Conservation (phyloP, 2,888 invertebrate genomes). For the Odontothrips loti region DNA sequence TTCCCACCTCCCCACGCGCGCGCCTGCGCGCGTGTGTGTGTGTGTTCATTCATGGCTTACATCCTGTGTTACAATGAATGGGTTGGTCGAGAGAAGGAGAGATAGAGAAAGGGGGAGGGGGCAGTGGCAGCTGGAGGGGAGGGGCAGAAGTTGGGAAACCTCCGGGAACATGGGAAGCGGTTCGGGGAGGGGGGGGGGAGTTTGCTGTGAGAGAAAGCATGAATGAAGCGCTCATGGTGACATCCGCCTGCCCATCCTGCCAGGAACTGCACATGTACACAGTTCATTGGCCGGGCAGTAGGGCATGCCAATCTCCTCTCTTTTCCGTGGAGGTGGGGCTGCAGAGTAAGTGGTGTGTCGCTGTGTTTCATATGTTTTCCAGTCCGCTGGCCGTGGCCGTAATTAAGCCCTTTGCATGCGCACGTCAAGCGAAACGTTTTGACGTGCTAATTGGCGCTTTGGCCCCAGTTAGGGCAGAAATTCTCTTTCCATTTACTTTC, state of each 20-base stretch:
- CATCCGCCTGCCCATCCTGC: not conserved
- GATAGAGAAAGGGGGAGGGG: not conserved
- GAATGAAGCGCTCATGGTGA: conserved; percentile 8
- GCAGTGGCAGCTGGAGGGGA: not conserved
- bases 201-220: conserved; percentile 6
- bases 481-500: no score
- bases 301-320: no score
- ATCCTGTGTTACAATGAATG: conserved; percentile 24
- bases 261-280: no score
- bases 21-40: not conserved
- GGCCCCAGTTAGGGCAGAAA: no score
- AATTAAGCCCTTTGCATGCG: no score
- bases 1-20: not conserved
- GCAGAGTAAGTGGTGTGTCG: no score
- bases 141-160: not conserved
- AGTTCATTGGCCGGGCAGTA: no score
- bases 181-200: not conserved
- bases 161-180: not conserved
- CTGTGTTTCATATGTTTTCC: no score
- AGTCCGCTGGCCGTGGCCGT: no score
- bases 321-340: no score
- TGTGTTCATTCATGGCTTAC: conserved; percentile 20
- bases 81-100: not conserved
- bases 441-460: no score
- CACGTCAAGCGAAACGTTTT: no score